Percentiles rank a stretch among this genome's conserved stretches.
These are phyloP conservation scores for Macrobrachium nipponense DNA, from an alignment of 1,140 invertebrate genomes.

Conservation along the genomic window DNA sequence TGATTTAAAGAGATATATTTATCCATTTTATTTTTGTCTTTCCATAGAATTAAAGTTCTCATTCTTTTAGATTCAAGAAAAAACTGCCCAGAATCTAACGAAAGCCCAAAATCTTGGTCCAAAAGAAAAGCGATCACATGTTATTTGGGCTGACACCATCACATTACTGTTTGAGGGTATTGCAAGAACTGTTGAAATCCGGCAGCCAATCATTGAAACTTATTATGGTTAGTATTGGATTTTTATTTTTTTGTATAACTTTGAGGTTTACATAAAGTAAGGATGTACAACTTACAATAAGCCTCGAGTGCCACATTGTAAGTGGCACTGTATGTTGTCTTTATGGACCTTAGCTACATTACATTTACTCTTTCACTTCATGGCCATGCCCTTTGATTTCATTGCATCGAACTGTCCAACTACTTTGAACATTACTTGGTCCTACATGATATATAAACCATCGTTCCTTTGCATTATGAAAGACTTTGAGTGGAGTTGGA, in stretches of 20 bases:
- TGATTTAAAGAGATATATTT: too few relatives aligned
- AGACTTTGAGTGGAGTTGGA: too few relatives aligned
- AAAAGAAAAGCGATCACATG: slow-evolving; percentile 78
- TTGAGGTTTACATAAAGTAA: not conserved
- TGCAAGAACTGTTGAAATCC: slow-evolving; percentile 87
- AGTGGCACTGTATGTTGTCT: not conserved
- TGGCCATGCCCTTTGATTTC: not conserved
- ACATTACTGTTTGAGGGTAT: slow-evolving; percentile 90
- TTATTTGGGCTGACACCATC: slow-evolving; percentile 86
- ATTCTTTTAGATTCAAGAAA: slow-evolving; percentile 74
- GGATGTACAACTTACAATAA: too few relatives aligned
- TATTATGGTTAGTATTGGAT: slow-evolving; percentile 81
- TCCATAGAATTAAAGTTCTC: not conserved
- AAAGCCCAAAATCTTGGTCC: slow-evolving; percentile 68
- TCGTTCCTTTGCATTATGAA: too few relatives aligned
- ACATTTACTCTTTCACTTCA: not conserved
- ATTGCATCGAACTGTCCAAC: not conserved
- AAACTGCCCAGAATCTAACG: slow-evolving; percentile 80
- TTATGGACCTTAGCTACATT: not conserved
- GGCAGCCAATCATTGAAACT: slow-evolving; percentile 93
- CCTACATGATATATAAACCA: too few relatives aligned
- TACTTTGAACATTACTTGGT: too few relatives aligned
- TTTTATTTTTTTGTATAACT: not conserved
- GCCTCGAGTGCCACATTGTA: too few relatives aligned
- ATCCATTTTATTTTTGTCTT: not conserved